Evolutionary conservation across 2,888 invertebrate genomes (phyloP).

Genomic region (Pharmacophagus antenor): DNA sequence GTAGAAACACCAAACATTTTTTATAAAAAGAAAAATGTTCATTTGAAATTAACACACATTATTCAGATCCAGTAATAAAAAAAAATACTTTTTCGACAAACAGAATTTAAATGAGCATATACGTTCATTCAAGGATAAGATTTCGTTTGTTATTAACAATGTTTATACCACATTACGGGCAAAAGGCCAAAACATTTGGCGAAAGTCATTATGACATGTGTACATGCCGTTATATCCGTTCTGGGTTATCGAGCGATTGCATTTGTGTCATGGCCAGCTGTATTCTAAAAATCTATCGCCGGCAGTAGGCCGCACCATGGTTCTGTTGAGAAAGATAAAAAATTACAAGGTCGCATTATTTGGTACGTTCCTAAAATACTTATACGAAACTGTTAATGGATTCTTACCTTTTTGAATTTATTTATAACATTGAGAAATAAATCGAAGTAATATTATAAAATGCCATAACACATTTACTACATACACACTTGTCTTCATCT

Average conservation of each 20-base stretch:
- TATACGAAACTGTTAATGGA: too few relatives aligned
- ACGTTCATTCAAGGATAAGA: background rate
- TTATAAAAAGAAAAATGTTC: too few relatives aligned
- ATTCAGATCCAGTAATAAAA: too few relatives aligned
- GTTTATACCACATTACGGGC: conserved; percentile 43
- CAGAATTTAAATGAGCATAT: background rate
- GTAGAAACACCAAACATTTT: too few relatives aligned
- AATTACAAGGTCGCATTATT: conserved; percentile 42
- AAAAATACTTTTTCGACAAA: too few relatives aligned
- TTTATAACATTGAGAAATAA: background rate
- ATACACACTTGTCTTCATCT: too few relatives aligned
- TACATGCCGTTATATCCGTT: conserved; percentile 44
- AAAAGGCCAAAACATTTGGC: conserved; percentile 51
- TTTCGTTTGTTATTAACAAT: background rate
- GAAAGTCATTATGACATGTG: conserved; percentile 56
- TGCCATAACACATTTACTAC: too few relatives aligned
- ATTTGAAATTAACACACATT: too few relatives aligned
- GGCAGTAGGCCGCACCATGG: conserved; percentile 46
- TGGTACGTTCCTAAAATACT: conserved; percentile 14
- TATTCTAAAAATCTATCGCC: conserved; percentile 54
- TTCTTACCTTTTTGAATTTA: background rate
- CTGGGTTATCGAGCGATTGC: conserved; percentile 43
- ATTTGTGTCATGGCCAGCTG: conserved; percentile 63
- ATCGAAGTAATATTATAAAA: too few relatives aligned
- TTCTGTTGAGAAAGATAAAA: conserved; percentile 52